Percentiles rank a stretch among this genome's conserved stretches.
phyloP scores from a whole-genome alignment of 2,113 vertebrate genomes.

The Gobius niger region DNA sequence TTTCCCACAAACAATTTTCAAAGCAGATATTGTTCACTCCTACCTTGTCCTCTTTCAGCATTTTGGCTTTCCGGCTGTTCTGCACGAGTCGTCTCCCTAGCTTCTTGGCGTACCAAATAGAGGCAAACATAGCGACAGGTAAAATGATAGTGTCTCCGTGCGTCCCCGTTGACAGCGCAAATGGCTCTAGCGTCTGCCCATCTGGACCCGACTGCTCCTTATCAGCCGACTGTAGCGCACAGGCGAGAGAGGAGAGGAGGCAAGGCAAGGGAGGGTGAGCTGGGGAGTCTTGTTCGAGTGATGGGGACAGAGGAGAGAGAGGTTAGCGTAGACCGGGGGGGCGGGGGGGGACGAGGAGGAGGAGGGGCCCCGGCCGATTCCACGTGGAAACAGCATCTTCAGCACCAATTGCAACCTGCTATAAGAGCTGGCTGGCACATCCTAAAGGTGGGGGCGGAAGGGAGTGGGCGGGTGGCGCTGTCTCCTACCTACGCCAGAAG shows the following conservation, averaged over 20 bases:
- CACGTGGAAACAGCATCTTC: slow-evolving; percentile 51
- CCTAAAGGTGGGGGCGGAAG: slow-evolving; percentile 14
- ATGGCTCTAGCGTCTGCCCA: slow-evolving; percentile 52
- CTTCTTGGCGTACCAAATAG: slow-evolving; percentile 98
- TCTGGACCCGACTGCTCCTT: slow-evolving; percentile 43
- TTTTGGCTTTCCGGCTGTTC: slow-evolving; percentile 91
- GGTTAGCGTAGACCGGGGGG: slow-evolving; percentile 19
- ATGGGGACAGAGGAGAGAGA: slow-evolving; percentile 18
- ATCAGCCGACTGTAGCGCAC: slow-evolving; percentile 45
- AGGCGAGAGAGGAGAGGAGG: slow-evolving; percentile 29
- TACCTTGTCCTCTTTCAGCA: slow-evolving; percentile 93
- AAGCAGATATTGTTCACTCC: slow-evolving; percentile 28
- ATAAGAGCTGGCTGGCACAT: slow-evolving; percentile 24
- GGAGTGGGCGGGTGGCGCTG: slow-evolving; percentile 13
- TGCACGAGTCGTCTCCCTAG: slow-evolving; percentile 93
- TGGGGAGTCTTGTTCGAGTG: slow-evolving; percentile 42
- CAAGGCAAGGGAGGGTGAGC: slow-evolving; percentile 23
- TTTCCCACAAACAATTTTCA: neutral
- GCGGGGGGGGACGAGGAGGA: slow-evolving; percentile 12
- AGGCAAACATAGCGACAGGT: slow-evolving; percentile 87
- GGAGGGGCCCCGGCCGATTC: slow-evolving; percentile 24
- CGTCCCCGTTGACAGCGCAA: slow-evolving; percentile 35
- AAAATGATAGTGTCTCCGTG: slow-evolving; percentile 24
- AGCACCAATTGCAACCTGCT: slow-evolving; percentile 40
- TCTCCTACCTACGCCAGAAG: slow-evolving; percentile 24